Conservation (phyloP, 2,888 invertebrate species). For the Congeria kusceri region DNA sequence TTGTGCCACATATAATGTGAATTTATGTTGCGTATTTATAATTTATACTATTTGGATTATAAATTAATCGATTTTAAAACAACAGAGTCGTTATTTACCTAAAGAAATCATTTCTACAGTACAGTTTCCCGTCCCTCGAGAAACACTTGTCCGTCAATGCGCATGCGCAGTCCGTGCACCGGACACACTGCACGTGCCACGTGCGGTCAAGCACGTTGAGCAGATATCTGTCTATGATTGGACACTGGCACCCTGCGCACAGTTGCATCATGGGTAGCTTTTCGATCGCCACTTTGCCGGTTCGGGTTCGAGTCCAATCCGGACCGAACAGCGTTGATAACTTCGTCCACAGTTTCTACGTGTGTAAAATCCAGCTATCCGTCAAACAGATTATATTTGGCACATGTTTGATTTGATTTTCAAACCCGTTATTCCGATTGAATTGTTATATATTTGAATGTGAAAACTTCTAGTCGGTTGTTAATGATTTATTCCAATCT, state of each 20-base stretch:
- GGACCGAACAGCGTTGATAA: background rate
- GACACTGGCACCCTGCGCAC: constrained; percentile 99
- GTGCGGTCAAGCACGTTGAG: constrained; percentile 98
- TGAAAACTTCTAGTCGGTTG: background rate
- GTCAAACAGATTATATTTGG: no score
- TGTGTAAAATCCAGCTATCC: no score
- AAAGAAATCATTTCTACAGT: constrained; percentile 99
- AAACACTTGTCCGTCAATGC: constrained; percentile 99
- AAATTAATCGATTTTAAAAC: no score
- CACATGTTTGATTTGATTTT: background rate
- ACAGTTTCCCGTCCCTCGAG: constrained; percentile 97
- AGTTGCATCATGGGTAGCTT: constrained; percentile 82
- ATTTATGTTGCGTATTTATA: no score
- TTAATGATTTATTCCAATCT: no score
- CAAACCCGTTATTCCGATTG: background rate
- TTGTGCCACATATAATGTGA: no score
- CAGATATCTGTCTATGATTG: constrained; percentile 99
- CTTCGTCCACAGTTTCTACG: background rate
- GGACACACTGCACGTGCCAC: constrained; percentile 99
- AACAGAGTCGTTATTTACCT: constrained; percentile 89
- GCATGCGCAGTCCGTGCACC: constrained; percentile 97
- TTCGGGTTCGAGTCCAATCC: background rate
- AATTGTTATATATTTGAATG: background rate
- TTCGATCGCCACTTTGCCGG: constrained; percentile 60
- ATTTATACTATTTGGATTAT: no score